Conservation (phyloP, 2,113 vertebrate genomes). For the Ginglymostoma cirratum region DNA sequence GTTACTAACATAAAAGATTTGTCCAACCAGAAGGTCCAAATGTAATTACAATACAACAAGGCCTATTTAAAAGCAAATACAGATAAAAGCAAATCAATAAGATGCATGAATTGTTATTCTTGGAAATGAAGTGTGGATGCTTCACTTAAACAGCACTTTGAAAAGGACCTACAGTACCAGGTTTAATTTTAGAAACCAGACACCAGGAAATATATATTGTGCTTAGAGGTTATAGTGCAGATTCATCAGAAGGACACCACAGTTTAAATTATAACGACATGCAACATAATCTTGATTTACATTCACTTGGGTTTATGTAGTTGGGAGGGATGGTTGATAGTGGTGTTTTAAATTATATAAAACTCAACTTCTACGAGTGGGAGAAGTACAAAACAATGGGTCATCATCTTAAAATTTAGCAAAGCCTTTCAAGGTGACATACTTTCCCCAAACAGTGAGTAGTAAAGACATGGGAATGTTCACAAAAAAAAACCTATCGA, state of each 20-base stretch:
- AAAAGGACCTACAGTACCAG: neutral
- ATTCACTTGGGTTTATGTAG: neutral
- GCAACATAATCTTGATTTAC: neutral
- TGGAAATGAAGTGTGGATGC: neutral
- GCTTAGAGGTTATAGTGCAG: neutral
- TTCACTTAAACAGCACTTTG: neutral
- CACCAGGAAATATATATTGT: neutral
- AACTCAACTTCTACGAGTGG: too few relatives aligned
- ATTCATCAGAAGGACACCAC: neutral
- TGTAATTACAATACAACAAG: neutral
- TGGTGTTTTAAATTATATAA: too few relatives aligned
- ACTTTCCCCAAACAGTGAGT: neutral
- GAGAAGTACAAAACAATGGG: neutral
- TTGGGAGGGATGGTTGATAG: neutral
- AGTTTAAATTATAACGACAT: neutral
- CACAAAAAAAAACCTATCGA: neutral
- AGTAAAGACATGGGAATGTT: neutral
- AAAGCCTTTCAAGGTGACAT: neutral
- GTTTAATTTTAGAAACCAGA: neutral
- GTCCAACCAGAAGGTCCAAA: neutral
- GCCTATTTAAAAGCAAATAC: neutral
- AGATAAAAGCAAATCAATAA: neutral
- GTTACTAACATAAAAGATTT: neutral
- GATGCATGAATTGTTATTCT: neutral
- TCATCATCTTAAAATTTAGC: neutral